phyloP scores from a whole-genome alignment of 1,140 invertebrate genomes.

The Papilio xuthus region DNA sequence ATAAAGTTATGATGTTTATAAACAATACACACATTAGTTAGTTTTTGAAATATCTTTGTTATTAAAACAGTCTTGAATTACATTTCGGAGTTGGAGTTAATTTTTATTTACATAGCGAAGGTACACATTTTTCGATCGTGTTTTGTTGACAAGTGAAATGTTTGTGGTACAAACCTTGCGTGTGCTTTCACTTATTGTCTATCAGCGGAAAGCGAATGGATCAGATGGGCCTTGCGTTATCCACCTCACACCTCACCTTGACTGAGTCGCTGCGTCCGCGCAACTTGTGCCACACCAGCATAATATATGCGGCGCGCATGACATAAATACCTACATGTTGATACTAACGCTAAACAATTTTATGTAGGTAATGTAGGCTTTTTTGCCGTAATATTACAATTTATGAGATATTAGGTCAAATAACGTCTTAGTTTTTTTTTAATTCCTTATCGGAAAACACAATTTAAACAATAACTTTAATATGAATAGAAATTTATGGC shows the following conservation, averaged over 20 bases:
- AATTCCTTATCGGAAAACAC: neutral
- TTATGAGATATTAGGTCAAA: neutral
- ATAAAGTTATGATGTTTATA: slow-evolving; percentile 15
- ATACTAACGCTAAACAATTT: slow-evolving; percentile 32
- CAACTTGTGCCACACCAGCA: slow-evolving; percentile 41
- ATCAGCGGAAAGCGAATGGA: slow-evolving; percentile 64
- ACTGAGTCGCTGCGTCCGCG: slow-evolving; percentile 51
- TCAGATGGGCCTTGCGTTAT: slow-evolving; percentile 70
- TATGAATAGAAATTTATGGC: too few species aligned
- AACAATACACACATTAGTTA: neutral
- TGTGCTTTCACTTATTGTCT: slow-evolving; percentile 65
- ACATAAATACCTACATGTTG: slow-evolving; percentile 41
- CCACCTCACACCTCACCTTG: slow-evolving; percentile 64
- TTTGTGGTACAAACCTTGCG: slow-evolving; percentile 21
- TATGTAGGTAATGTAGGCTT: neutral
- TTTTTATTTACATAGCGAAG: neutral
- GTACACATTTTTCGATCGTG: neutral
- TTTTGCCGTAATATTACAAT: neutral
- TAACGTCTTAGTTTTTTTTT: neutral
- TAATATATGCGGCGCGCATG: slow-evolving; percentile 41
- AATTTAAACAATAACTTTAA: neutral
- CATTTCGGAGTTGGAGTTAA: neutral
- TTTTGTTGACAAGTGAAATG: slow-evolving; percentile 34
- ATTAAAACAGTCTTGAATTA: slow-evolving; percentile 8
- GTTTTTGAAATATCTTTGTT: slow-evolving; percentile 7